Evolutionary conservation across 2,113 vertebrate species (phyloP).

Genomic region (Cochlearius cochlearius): DNA sequence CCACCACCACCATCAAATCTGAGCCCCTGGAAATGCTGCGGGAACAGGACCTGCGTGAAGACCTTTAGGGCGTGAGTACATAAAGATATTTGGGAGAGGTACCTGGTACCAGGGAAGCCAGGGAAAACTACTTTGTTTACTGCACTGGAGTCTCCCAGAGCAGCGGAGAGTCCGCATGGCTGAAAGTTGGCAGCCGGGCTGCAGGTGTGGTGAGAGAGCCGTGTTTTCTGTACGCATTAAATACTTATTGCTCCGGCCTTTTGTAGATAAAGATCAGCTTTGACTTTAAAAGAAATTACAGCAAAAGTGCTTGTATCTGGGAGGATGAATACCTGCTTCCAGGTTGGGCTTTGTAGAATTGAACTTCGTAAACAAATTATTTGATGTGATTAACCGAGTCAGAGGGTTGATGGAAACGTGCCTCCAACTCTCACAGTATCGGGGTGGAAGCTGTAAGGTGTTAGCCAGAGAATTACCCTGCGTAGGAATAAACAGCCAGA

Average conservation of each 20-base stretch:
- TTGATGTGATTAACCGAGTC: constrained; percentile 17
- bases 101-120: background rate
- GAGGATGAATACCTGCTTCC: constrained; percentile 34
- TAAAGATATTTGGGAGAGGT: background rate
- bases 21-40: background rate
- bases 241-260: constrained; percentile 5
- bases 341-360: background rate
- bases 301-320: constrained; percentile 28
- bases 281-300: constrained; percentile 42
- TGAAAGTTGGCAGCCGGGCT: constrained; percentile 21
- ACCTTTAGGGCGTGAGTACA: background rate
- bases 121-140: constrained; percentile 12
- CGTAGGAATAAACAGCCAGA: constrained; percentile 22
- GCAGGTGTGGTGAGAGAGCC: constrained; percentile 43
- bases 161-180: background rate
- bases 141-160: background rate
- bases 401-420: constrained; percentile 32
- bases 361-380: constrained; percentile 41
- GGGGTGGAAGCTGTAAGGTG: constrained; percentile 26
- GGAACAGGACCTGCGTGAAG: background rate
- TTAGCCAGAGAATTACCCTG: background rate
- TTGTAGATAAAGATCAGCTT: constrained; percentile 62
- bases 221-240: constrained; percentile 48
- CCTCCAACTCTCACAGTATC: background rate
- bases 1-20: background rate